Evolutionary conservation across 2,888 invertebrate genomes (phyloP), one percentile per base, ranked within the genome.

Genomic region (Unio delphinus): DNA sequence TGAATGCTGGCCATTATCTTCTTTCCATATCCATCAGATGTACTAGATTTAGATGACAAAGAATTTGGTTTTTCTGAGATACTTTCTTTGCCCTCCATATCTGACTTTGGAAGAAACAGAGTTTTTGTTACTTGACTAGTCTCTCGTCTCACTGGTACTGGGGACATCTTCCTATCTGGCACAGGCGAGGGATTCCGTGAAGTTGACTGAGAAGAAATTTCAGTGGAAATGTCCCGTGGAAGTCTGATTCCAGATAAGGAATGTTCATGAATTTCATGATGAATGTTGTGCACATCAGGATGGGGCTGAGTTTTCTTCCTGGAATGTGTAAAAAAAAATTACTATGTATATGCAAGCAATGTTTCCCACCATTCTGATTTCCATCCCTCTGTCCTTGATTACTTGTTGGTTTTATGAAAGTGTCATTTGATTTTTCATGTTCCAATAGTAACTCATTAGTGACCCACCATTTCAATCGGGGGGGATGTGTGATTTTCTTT

Each of bases 281-380:
- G 84, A 23, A 89, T 85, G 73, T 88, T 83, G 74, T 83, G 81
- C 5, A 88, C 79, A 17, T 84, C 83, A 23, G 84, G 81, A 67
- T 88, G 88, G 6, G 83, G 82, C 30, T 67, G 65, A 4, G 81
- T 81, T 73, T 84, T 86, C 70, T 81, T 87, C 73, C 89, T 89
- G 79, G 17, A 79, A 67, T 65, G 62, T 15, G 26, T 28, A 34
- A 34, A 62, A 55, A 55, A 30, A 45, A 45, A 45, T 45, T 15
- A 45, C 45, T 45, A 23, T 11, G 17, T 15, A 34, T 28, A 15
- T 20, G 23, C 15, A 63, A 23, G 15, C 5, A 28, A 63, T 23
- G 45, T 34, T 34, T 5, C 15, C 15, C 45, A 8, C 45, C 45
- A 45, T 45, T 15, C 45, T 45, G 15, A 11, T 15, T 3, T 4